phyloP scores from a whole-genome alignment of 2,888 invertebrate species.

The Sphinx pinastri region DNA sequence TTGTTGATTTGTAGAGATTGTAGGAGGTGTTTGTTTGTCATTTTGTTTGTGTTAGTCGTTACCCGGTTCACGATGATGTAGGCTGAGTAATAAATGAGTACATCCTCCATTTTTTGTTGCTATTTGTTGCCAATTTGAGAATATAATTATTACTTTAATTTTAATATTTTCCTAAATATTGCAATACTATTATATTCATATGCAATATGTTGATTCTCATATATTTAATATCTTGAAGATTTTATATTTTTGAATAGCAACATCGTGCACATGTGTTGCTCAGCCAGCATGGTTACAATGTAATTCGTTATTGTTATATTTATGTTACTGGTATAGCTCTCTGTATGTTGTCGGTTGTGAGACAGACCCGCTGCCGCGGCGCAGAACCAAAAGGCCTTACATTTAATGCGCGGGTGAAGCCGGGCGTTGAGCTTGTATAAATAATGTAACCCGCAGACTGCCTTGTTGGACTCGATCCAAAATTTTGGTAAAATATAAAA shows the following conservation, averaged over 20 bases:
- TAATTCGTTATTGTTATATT: conserved; percentile 21
- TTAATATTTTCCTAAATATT: too few species aligned
- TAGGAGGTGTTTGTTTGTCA: conserved; percentile 14
- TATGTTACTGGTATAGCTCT: conserved; percentile 5
- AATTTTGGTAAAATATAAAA: conserved; percentile 77
- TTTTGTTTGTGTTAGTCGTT: conserved; percentile 12
- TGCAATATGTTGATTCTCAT: neutral
- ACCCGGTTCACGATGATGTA: neutral
- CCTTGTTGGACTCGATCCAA: conserved; percentile 76
- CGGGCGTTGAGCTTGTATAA: conserved; percentile 64
- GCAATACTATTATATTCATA: neutral
- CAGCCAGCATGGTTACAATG: neutral
- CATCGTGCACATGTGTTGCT: neutral
- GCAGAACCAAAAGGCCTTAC: conserved; percentile 61
- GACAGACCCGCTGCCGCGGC: conserved; percentile 60
- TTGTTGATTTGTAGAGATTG: conserved; percentile 20
- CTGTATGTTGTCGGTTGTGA: conserved; percentile 19
- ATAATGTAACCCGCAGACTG: conserved; percentile 66
- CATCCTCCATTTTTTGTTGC: neutral
- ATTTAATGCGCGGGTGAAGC: conserved; percentile 57
- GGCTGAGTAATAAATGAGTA: neutral
- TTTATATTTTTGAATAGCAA: too few species aligned
- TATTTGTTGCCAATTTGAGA: neutral
- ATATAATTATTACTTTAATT: neutral
- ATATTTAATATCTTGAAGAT: too few species aligned